Percentiles rank a stretch among this genome's conserved stretches.
phyloP scores from a whole-genome alignment of 2,797 vertebrate species.

The Mastacembelus armatus region DNA sequence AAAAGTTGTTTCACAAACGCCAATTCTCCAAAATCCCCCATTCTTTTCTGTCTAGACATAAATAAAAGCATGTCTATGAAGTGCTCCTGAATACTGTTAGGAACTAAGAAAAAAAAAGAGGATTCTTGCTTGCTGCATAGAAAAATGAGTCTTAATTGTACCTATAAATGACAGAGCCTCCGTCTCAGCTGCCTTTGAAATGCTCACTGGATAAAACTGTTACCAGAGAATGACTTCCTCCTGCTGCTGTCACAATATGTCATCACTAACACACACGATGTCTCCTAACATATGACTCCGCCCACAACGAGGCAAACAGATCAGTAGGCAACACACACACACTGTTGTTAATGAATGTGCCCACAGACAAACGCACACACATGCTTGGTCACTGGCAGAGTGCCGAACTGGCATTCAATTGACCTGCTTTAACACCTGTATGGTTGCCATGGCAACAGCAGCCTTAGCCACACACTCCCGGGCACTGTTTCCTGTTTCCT shows the following conservation, averaged over 20 bases:
- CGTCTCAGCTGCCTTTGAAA: no score
- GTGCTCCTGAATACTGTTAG: neutral
- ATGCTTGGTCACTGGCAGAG: conserved; percentile 25
- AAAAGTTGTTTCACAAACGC: no score
- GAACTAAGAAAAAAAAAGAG: no score
- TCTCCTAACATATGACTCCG: no score
- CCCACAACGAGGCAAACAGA: no score
- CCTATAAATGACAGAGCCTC: no score
- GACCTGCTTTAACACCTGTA: conserved; percentile 80
- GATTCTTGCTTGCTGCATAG: no score
- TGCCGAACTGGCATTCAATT: conserved; percentile 59
- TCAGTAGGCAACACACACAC: conserved; percentile 34
- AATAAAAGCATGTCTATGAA: neutral
- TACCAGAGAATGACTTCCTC: no score
- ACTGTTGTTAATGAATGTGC: conserved; percentile 24
- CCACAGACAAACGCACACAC: conserved; percentile 36
- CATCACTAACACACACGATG: no score
- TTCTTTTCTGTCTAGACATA: neutral
- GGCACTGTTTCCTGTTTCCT: conserved; percentile 57
- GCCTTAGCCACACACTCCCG: conserved; percentile 20
- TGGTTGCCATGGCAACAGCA: conserved; percentile 69
- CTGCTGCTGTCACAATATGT: neutral
- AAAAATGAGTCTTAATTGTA: no score
- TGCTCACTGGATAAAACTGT: neutral
- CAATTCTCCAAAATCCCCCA: no score